These are phyloP conservation scores for Lophotis ruficrista DNA, from an alignment of 2,113 vertebrate genomes.

Conservation along the genomic window DNA sequence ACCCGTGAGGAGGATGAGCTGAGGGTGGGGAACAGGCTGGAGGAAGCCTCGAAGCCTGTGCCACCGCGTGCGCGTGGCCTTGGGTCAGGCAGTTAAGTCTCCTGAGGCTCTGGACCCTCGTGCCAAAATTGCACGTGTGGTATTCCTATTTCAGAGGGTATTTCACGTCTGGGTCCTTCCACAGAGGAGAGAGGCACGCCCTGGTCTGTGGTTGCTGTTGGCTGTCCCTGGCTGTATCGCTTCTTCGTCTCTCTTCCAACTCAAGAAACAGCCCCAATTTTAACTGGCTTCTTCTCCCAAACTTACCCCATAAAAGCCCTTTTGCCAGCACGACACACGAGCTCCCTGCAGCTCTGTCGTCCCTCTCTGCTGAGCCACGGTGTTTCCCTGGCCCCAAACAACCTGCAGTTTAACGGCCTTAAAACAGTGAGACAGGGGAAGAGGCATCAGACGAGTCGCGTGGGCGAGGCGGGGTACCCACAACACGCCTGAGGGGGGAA, in stretches of 20 bases:
- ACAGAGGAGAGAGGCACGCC: neutral
- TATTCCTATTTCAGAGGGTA: neutral
- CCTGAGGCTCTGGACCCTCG: neutral
- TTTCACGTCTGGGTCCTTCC: neutral
- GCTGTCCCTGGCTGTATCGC: neutral
- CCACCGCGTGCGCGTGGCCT: fast-evolving
- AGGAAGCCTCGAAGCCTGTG: neutral
- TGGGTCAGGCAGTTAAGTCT: neutral
- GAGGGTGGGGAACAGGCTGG: neutral
- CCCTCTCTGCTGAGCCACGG: neutral
- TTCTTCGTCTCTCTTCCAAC: fast-evolving
- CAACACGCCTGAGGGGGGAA: fast-evolving
- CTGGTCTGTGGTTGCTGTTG: neutral
- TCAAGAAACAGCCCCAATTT: neutral
- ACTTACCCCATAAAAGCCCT: neutral
- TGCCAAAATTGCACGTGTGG: fast-evolving
- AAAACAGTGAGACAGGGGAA: neutral
- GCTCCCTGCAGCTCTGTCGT: neutral
- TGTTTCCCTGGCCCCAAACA: neutral
- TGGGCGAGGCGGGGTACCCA: fast-evolving
- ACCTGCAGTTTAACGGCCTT: fast-evolving
- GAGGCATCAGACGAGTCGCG: fast-evolving
- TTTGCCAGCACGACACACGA: fast-evolving
- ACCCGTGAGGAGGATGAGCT: fast-evolving
- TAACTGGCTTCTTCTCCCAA: neutral